Base-by-base conservation (phyloP, 1,140 invertebrate genomes). In the Trissolcus basalis region DNA sequence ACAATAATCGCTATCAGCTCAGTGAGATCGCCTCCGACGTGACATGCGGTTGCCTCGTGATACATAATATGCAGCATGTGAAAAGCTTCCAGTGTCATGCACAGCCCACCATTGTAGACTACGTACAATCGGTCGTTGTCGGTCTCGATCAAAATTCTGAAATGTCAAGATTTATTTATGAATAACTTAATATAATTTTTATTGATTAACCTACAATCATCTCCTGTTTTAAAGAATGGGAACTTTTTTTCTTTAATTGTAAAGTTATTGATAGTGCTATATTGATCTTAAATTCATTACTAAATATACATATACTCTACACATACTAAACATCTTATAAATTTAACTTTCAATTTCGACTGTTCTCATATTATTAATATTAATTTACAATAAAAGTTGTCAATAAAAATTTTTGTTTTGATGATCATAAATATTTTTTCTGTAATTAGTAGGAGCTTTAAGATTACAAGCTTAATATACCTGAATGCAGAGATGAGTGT, bases 41-140 rank as follows among this genome's bases (percentile, higher is more conserved):
- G 95, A 81, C 95, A 96, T 0, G 95, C 95, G 4, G 95, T 96
- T 11, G 96, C 96, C 86, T 98, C 96, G 80, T 97, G 96, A 82
- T 97, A 95, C 94, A 97, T 97, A 75, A 95, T 93, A 89, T 97
- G 96, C 58, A 97, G 87, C 70, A 95, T 96, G 86, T 95, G 94
- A 80, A 97, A 92, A 12, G 96, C 95, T 91, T 97, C 96, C 85
- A 96, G 94, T 14, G 96, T 92, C 90, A 96, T 94, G 67, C 94
- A 92, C 39, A 98, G 89, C 5, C 96, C 96, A 51, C 94, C 93
- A 81, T 97, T 96, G 71, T 94, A 96, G 3, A 97, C 93, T 3
- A 97, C 94, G 80, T 95, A 94, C 15, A 97, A 86, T 80, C 94
- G 91, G 87, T 98, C 96, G 71, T 97, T 96, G 73, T 95, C 94